A percentile compares a stretch with the other conserved stretches of the same genome.
Evolutionary conservation across 23 tunicate genomes (phyloP).

Genomic region (Aplidium turbinatum): DNA sequence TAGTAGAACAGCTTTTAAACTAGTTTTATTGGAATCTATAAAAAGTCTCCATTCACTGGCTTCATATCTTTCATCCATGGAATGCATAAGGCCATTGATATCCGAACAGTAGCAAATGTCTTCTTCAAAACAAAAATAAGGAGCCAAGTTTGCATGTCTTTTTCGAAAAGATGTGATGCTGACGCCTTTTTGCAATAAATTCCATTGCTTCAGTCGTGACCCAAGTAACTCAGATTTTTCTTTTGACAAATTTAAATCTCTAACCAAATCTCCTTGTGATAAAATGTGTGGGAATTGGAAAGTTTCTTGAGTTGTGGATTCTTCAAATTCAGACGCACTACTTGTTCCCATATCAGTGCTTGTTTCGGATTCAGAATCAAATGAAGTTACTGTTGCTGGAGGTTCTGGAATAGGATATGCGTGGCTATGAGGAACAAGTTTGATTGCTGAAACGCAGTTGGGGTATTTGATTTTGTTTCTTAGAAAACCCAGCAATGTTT

Average conservation of each 20-base stretch:
- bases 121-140: not conserved
- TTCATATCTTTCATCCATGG: conserved; percentile 7
- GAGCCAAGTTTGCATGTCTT: too few relatives aligned
- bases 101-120: conserved; percentile 7
- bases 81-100: conserved; percentile 3
- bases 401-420: conserved; percentile 14
- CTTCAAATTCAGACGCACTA: conserved; percentile 32
- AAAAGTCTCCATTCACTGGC: conserved; percentile 25
- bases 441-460: conserved; percentile 10
- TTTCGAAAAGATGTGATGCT: not conserved
- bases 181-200: conserved; percentile 16
- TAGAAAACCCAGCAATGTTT: not conserved
- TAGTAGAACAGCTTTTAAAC: too few relatives aligned
- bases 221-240: conserved; percentile 28
- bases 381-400: not conserved
- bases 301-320: not conserved
- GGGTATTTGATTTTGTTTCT: conserved; percentile 20
- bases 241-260: conserved; percentile 21
- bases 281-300: not conserved
- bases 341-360: conserved; percentile 26
- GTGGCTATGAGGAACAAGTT: conserved; percentile 4
- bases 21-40: conserved; percentile 30
- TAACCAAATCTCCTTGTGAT: conserved; percentile 18
- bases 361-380: conserved; percentile 14
- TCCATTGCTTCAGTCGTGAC: conserved; percentile 29